phyloP scores from a whole-genome alignment of 2,113 vertebrate genomes.

The Circaetus gallicus region DNA sequence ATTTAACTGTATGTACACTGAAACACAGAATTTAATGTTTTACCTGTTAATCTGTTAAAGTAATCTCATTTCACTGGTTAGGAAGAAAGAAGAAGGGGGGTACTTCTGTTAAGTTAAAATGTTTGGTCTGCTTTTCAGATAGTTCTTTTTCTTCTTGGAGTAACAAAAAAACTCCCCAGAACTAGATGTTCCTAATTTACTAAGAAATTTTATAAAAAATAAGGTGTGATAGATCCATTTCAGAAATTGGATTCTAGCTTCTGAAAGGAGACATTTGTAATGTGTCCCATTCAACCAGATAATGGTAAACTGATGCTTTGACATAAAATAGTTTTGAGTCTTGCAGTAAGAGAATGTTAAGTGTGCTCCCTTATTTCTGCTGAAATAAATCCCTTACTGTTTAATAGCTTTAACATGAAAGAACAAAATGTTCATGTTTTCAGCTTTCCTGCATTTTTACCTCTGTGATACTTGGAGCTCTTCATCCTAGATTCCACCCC shows the following conservation, averaged over 20 bases:
- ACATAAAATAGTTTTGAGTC: not conserved
- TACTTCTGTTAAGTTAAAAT: not conserved
- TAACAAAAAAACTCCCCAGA: not conserved
- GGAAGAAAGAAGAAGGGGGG: not conserved
- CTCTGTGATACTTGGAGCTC: not conserved
- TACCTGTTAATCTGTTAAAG: not conserved
- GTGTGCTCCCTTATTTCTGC: not conserved
- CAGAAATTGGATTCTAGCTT: not conserved
- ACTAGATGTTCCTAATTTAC: not conserved
- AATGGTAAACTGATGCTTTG: not conserved
- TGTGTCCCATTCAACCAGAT: not conserved
- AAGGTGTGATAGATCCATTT: not conserved
- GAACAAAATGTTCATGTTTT: not conserved
- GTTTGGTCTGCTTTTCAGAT: not conserved
- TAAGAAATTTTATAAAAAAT: not conserved
- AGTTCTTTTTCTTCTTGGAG: not conserved
- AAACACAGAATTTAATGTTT: not conserved
- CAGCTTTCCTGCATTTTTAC: not conserved
- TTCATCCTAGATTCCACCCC: not conserved
- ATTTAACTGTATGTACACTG: not conserved
- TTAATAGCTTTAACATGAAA: not conserved
- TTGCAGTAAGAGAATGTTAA: not conserved
- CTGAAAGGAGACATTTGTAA: not conserved
- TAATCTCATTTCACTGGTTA: not conserved
- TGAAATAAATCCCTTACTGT: not conserved